phyloP scores from a whole-genome alignment of 92 coral and sea anemone species.

The Zoanthus gigantus region DNA sequence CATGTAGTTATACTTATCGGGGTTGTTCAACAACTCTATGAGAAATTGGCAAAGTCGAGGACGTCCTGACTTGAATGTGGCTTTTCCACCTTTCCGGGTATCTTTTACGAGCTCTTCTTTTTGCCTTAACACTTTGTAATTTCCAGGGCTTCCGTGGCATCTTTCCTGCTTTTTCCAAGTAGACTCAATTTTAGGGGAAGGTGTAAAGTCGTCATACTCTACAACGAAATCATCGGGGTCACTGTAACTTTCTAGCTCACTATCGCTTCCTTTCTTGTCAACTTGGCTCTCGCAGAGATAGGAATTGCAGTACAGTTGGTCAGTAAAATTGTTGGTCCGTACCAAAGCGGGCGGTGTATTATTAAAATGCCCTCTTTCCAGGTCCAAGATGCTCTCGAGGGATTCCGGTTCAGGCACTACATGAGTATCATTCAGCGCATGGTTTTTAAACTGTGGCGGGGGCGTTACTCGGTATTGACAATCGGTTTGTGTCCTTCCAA shows the following conservation, averaged over 20 bases:
- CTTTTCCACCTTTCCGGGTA: constrained; percentile 42
- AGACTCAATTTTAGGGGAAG: constrained; percentile 6
- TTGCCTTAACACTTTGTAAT: constrained; percentile 14
- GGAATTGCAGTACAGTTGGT: constrained; percentile 14
- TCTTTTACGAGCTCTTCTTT: constrained; percentile 43
- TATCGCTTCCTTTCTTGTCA: constrained; percentile 25
- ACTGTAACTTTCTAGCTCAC: constrained; percentile 37
- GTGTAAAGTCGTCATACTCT: not conserved
- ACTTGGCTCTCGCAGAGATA: constrained; percentile 13
- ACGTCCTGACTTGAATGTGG: constrained; percentile 83
- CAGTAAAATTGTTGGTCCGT: constrained; percentile 12
- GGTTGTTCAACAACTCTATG: constrained; percentile 83
- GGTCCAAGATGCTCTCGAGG: constrained; percentile 28
- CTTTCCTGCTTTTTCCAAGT: constrained; percentile 10
- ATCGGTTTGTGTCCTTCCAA: not conserved
- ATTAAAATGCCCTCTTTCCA: constrained; percentile 21
- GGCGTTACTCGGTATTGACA: constrained; percentile 8
- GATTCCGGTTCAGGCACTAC: constrained; percentile 45
- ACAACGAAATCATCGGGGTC: constrained; percentile 27
- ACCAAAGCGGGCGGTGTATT: constrained; percentile 23
- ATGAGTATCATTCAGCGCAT: constrained; percentile 23
- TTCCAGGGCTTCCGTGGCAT: not conserved
- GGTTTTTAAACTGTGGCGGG: not conserved
- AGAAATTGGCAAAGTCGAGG: constrained; percentile 96
- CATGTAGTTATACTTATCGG: constrained; percentile 83